These are phyloP conservation scores for Temnopleurus reevesii DNA, from an alignment of 53 echinoderm and acorn worm species.

Conservation along the genomic window DNA sequence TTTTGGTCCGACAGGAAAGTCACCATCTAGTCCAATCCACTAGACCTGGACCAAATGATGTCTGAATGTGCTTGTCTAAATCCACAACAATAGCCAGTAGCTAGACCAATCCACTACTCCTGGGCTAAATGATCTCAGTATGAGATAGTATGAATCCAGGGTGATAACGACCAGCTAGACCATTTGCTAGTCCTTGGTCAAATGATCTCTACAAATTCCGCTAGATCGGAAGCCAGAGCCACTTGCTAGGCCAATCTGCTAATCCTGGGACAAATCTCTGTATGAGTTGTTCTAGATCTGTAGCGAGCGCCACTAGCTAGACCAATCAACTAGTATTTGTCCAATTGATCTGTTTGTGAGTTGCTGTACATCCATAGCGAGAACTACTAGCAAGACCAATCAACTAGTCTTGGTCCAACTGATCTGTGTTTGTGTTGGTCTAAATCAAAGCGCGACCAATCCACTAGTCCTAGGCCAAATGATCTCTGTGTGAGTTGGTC, in stretches of 20 bases:
- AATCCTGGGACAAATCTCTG: not conserved
- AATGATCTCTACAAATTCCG: not conserved
- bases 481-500: slow-evolving; percentile 30
- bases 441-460: not conserved
- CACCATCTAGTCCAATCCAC: too few species aligned
- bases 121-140: not conserved
- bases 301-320: not conserved
- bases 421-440: not conserved
- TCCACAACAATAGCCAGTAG: slow-evolving; percentile 12
- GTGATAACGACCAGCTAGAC: not conserved
- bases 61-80: slow-evolving; percentile 40
- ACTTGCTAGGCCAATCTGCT: not conserved
- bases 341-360: not conserved
- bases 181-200: not conserved
- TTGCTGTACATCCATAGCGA: not conserved
- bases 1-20: too few species aligned
- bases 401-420: not conserved
- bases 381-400: not conserved
- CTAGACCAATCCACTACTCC: not conserved
- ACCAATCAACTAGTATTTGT: not conserved
- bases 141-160: not conserved
- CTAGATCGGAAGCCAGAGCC: not conserved
- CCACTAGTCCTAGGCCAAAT: slow-evolving; percentile 58
- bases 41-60: too few species aligned
- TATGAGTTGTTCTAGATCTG: not conserved